Base-by-base conservation (phyloP, 2,888 invertebrate genomes). In the Temnothorax rugatulus region DNA sequence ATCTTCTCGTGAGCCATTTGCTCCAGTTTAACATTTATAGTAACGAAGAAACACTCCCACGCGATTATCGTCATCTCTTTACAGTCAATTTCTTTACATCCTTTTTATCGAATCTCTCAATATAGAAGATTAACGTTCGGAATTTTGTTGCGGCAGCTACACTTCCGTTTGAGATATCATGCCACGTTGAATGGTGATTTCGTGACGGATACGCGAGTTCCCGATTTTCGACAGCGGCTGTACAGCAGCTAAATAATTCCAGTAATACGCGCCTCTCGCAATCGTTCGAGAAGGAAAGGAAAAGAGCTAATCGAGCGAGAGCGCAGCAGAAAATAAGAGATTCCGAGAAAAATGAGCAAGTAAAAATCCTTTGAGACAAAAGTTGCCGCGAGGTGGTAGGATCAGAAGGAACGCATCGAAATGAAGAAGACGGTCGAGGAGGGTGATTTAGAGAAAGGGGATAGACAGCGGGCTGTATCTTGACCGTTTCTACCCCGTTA, bases 341-440 rank as follows among this genome's bases (percentile, higher is more conserved):
- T 89, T 83, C 87, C 86, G 90, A 88, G 87, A 90, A 86, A 94
- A 94, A 94, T 93, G 94, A 94, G 93, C 94, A 92, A 93, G 92
- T 87, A 92, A 89, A 91, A 90, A 87, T 93, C 93, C 92, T 94
- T 94, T 94, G 94, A 94, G 93, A 94, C 93, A 92, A 92, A 92
- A 93, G 93, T 90, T 89, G 87, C 84, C 61, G 90, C 90, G 90
- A 92, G 73, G 82, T 68, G 74, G 71, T 57, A 63, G 52, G 25
- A 25, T 76, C 86, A 66, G 82, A 79, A 83, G 79, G 83, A 82
- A 66, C 66, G 83, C 73, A 85, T 63, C 69, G 76, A 79, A 69
- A 83, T 84, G 77, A 71, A 82, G 86, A 73, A 47, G 66, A 64
- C 81, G 82, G 73, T 75, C 66, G 84, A 63, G 54, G 77, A 79